Evolutionary conservation across 2,888 invertebrate species (phyloP).

Genomic region (Lordiphosa fenestrarum): DNA sequence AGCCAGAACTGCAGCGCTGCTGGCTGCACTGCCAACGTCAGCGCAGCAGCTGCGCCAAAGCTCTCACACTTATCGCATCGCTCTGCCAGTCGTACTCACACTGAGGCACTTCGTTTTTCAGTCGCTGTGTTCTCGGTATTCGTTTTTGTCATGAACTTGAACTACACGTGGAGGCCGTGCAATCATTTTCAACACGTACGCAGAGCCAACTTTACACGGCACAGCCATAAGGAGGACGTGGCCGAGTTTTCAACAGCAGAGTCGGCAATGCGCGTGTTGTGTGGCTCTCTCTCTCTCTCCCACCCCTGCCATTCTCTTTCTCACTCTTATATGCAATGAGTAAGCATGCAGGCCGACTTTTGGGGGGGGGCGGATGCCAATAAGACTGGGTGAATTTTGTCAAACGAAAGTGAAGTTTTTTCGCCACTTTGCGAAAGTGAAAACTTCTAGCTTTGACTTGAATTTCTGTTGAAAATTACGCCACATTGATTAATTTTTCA

Average conservation of each 20-base stretch:
- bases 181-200: slow-evolving; percentile 61
- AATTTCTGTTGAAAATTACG: slow-evolving; percentile 36
- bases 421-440: slow-evolving; percentile 50
- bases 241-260: slow-evolving; percentile 59
- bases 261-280: slow-evolving; percentile 49
- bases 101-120: slow-evolving; percentile 35
- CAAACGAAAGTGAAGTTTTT: slow-evolving; percentile 57
- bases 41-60: slow-evolving; percentile 38
- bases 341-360: slow-evolving; percentile 19
- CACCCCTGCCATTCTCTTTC: slow-evolving; percentile 3
- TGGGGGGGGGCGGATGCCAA: slow-evolving; percentile 32
- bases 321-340: slow-evolving; percentile 10
- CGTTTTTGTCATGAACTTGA: slow-evolving; percentile 78
- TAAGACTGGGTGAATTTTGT: slow-evolving; percentile 32
- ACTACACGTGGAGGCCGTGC: slow-evolving; percentile 80
- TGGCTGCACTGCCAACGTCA: slow-evolving; percentile 40
- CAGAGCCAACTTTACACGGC: slow-evolving; percentile 7
- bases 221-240: slow-evolving; percentile 64
- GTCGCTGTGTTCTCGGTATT: slow-evolving; percentile 39
- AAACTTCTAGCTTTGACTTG: slow-evolving; percentile 17
- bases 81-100: slow-evolving; percentile 21
- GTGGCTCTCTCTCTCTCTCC: slow-evolving; percentile 14
- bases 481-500: slow-evolving; percentile 18
- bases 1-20: slow-evolving; percentile 43
- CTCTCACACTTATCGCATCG: slow-evolving; percentile 21